phyloP scores from a whole-genome alignment of 92 coral and sea anemone species.

The Meandrina meandrites region DNA sequence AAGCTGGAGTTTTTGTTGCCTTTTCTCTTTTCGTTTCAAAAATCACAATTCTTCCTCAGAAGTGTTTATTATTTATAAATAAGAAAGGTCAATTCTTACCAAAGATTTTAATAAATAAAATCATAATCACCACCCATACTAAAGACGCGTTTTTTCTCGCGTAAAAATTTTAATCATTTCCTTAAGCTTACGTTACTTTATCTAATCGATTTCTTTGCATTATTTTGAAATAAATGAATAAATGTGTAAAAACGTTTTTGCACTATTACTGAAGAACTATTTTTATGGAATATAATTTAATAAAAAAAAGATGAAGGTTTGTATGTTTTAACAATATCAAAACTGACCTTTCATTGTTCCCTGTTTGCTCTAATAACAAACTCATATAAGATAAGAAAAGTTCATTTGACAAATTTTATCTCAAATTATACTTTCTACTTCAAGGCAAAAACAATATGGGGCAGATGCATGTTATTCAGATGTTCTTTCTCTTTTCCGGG shows the following conservation, averaged over 20 bases:
- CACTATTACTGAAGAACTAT: neutral
- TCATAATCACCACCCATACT: neutral
- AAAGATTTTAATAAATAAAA: neutral
- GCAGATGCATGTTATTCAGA: no score
- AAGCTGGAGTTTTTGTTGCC: neutral
- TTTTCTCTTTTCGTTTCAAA: constrained; percentile 2
- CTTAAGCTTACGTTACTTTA: neutral
- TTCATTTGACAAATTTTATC: neutral
- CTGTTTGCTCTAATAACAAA: neutral
- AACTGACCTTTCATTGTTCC: no score
- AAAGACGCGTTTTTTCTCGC: neutral
- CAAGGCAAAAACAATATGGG: no score
- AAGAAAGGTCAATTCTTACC: neutral
- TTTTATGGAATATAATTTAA: neutral
- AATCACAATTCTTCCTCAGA: neutral
- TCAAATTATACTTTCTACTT: no score
- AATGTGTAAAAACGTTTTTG: neutral
- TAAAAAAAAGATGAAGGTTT: neutral
- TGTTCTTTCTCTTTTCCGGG: no score
- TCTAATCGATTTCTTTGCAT: neutral
- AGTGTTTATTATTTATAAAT: neutral
- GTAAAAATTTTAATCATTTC: neutral
- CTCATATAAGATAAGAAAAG: neutral
- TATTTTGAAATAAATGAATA: neutral
- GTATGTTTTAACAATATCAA: neutral